These are phyloP conservation scores for Drosophila mettleri DNA, from an alignment of 2,888 invertebrate genomes.

Conservation along the genomic window DNA sequence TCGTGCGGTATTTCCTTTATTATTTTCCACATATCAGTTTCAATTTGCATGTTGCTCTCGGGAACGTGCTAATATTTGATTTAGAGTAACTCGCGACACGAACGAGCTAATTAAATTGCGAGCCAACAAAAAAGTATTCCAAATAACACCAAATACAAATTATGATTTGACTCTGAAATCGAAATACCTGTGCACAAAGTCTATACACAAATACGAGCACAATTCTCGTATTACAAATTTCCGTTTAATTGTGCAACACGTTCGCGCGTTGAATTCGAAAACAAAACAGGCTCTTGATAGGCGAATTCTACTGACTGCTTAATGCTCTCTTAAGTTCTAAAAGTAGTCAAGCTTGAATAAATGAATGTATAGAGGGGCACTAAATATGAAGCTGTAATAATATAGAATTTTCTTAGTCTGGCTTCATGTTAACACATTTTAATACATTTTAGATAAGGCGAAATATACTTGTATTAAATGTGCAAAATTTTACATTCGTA, in stretches of 20 bases:
- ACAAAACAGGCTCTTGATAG: neutral
- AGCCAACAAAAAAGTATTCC: conserved; percentile 3
- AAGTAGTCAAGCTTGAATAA: neutral
- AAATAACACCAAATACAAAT: conserved; percentile 1
- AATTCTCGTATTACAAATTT: conserved; percentile 24
- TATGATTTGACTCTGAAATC: conserved; percentile 8
- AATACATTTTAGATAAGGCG: too few species aligned
- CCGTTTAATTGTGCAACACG: conserved; percentile 35
- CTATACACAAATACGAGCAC: neutral
- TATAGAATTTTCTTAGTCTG: too few species aligned
- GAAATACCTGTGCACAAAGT: conserved; percentile 1
- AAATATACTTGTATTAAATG: too few species aligned
- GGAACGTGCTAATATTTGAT: conserved; percentile 49
- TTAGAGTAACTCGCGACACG: conserved; percentile 14
- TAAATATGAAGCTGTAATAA: too few species aligned
- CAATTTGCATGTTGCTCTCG: conserved; percentile 45
- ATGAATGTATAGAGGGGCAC: too few species aligned
- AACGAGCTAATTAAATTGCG: conserved; percentile 39
- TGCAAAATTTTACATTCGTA: too few species aligned
- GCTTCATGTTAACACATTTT: too few species aligned
- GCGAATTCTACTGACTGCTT: neutral
- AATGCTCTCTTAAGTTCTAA: neutral
- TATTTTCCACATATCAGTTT: conserved; percentile 38
- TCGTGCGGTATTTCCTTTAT: conserved; percentile 32
- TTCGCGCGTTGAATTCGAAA: conserved; percentile 13